Evolutionary conservation across 2,113 vertebrate species (phyloP).

Genomic region (Cinclus cinclus): DNA sequence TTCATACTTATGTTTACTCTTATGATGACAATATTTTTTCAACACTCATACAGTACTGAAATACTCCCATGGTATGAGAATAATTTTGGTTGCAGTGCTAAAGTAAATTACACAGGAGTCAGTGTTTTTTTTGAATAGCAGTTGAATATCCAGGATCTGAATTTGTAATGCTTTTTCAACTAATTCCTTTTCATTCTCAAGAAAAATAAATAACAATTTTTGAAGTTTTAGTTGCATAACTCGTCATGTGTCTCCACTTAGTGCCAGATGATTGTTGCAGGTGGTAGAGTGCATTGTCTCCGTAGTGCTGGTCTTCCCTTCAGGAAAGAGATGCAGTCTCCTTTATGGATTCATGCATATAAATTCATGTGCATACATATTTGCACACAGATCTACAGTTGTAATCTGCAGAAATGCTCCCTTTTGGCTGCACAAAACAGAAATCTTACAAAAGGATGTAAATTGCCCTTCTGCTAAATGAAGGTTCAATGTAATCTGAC

Average conservation of each 20-base stretch:
- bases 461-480: background rate
- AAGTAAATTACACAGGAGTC: background rate
- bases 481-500: background rate
- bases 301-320: background rate
- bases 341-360: background rate
- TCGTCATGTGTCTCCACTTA: background rate
- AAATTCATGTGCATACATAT: background rate
- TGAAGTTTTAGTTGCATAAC: background rate
- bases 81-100: background rate
- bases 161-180: background rate
- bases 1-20: background rate
- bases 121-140: background rate
- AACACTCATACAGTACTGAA: background rate
- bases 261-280: background rate
- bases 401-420: background rate
- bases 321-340: background rate
- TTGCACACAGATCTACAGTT: background rate
- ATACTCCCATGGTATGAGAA: background rate
- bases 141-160: background rate
- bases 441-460: background rate
- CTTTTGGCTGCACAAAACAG: background rate
- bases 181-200: background rate
- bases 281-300: background rate
- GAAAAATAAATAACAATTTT: background rate
- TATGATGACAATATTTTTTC: background rate